A percentile compares a stretch with the other conserved stretches of the same genome.
These are phyloP conservation scores for Brachyrhaphis roseni DNA, from an alignment of 2,797 vertebrate species.

Conservation along the genomic window DNA sequence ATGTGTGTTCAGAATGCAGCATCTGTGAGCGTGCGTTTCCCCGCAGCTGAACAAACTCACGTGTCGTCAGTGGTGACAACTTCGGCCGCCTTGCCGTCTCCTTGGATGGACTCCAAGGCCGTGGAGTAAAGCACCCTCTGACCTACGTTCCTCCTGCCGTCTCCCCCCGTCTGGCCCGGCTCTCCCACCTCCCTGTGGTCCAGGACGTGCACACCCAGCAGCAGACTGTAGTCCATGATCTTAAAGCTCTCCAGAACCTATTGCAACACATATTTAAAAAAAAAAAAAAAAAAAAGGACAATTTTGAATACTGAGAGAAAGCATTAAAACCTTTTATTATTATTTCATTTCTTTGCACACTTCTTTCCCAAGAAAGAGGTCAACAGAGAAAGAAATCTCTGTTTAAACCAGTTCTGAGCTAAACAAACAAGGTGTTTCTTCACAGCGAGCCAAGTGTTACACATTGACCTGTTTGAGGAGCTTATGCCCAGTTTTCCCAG, in stretches of 20 bases:
- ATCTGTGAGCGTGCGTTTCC: constrained; percentile 3
- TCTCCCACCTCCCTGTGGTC: constrained; percentile 88
- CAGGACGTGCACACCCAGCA: constrained; percentile 92
- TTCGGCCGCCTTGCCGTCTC: constrained; percentile 90
- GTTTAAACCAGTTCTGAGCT: constrained; percentile 45
- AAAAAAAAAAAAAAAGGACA: background rate
- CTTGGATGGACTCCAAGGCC: constrained; percentile 98
- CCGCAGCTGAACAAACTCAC: constrained; percentile 79
- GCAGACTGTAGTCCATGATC: constrained; percentile 98
- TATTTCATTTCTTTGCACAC: constrained; percentile 15
- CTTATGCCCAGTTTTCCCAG: constrained; percentile 59
- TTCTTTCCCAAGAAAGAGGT: constrained; percentile 20
- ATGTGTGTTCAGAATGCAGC: constrained; percentile 45
- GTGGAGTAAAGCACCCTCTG: constrained; percentile 98
- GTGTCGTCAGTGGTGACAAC: constrained; percentile 88
- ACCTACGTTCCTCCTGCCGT: constrained; percentile 85
- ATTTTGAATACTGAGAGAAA: background rate
- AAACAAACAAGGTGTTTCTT: constrained; percentile 71
- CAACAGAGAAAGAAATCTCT: constrained; percentile 49
- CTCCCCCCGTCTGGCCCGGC: constrained; percentile 78
- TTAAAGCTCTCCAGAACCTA: constrained; percentile 98
- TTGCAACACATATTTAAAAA: constrained; percentile 18
- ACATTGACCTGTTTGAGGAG: constrained; percentile 60
- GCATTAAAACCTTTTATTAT: constrained; percentile 7
- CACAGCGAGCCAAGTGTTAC: constrained; percentile 68